These are phyloP conservation scores for Danio kyathit DNA, from an alignment of 2,797 vertebrate species.

Conservation along the genomic window DNA sequence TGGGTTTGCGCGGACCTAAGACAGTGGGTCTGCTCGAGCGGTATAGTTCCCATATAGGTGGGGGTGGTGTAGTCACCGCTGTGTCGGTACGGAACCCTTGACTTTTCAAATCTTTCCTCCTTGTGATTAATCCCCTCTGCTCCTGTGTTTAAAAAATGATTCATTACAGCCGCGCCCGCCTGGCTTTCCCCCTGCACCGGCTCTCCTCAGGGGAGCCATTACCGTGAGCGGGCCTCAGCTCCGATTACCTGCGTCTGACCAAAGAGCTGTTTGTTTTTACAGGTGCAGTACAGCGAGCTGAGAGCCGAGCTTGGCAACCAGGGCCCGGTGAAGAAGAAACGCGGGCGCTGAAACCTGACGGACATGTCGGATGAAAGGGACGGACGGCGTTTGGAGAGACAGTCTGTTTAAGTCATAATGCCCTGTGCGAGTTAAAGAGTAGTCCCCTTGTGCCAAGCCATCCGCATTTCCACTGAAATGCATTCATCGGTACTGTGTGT, in stretches of 20 bases:
- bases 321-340: constrained; percentile 87
- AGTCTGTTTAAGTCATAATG: constrained; percentile 68
- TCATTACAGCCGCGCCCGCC: constrained; percentile 95
- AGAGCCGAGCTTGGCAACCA: constrained; percentile 82
- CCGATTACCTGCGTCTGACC: constrained; percentile 89
- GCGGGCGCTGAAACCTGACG: constrained; percentile 71
- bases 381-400: constrained; percentile 64
- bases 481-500: constrained; percentile 64
- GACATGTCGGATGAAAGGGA: constrained; percentile 66
- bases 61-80: constrained; percentile 63
- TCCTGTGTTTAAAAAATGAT: constrained; percentile 99
- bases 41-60: constrained; percentile 84
- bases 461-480: constrained; percentile 23
- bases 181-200: constrained; percentile 79
- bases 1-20: constrained; percentile 45
- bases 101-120: constrained; percentile 95
- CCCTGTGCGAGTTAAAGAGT: constrained; percentile 59
- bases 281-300: constrained; percentile 93
- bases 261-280: constrained; percentile 95
- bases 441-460: constrained; percentile 58
- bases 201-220: constrained; percentile 94
- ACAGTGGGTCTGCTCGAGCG: constrained; percentile 48
- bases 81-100: constrained; percentile 89
- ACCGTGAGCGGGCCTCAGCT: constrained; percentile 85
- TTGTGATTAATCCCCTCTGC: constrained; percentile 96